These are phyloP conservation scores for Oostethus manadensis DNA, from an alignment of 2,113 vertebrate species.

Conservation along the genomic window DNA sequence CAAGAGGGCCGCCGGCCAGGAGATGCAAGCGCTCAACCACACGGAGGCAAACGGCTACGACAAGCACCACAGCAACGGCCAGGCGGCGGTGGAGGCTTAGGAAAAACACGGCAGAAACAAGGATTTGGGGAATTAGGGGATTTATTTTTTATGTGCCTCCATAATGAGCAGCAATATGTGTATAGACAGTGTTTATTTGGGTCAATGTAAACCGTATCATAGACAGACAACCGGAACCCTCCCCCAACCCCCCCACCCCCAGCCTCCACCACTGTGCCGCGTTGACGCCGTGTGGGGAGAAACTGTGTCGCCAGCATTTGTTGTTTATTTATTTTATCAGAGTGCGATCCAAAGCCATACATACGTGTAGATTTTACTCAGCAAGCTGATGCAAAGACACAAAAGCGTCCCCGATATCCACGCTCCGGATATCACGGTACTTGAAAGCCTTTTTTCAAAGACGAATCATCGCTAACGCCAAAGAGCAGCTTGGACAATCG, in stretches of 20 bases:
- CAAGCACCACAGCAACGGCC: conserved; percentile 64
- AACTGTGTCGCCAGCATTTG: conserved; percentile 30
- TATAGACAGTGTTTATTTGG: conserved; percentile 1
- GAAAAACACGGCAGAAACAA: not conserved
- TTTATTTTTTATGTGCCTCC: conserved; percentile 26
- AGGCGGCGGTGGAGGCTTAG: conserved; percentile 49
- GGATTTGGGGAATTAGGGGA: conserved; percentile 5
- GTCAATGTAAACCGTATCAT: conserved; percentile 10
- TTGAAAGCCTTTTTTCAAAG: conserved; percentile 49
- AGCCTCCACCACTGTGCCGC: conserved; percentile 9
- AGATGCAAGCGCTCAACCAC: conserved; percentile 50
- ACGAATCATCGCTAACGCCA: conserved; percentile 42
- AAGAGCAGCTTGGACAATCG: conserved; percentile 42
- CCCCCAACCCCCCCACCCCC: not conserved
- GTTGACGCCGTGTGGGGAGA: conserved; percentile 3
- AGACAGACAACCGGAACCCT: conserved; percentile 4
- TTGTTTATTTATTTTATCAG: conserved; percentile 48
- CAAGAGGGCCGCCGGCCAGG: conserved; percentile 26
- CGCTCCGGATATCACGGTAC: conserved; percentile 33
- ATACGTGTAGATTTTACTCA: conserved; percentile 19
- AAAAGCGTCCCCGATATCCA: not conserved
- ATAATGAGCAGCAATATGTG: conserved; percentile 16
- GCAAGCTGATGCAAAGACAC: conserved; percentile 10
- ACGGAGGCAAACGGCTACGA: conserved; percentile 39
- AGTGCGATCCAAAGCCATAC: conserved; percentile 51